phyloP scores from a whole-genome alignment of 2,113 vertebrate species.

The Seriola dumerili region DNA sequence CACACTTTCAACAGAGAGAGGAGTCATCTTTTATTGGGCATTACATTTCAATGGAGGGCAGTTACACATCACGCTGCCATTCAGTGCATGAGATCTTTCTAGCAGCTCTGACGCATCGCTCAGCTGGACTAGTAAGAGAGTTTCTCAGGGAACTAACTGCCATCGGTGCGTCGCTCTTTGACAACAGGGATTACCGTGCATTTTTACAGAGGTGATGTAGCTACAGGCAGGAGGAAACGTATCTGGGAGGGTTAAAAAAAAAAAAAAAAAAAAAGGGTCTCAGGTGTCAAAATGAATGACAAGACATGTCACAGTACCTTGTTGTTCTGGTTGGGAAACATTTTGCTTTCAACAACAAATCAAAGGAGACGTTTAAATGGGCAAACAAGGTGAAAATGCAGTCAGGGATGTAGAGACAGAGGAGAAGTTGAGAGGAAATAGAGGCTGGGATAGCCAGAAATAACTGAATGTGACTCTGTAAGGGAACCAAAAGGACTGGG shows the following conservation, averaged over 20 bases:
- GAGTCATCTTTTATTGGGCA: constrained; percentile 12
- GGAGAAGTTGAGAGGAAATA: neutral
- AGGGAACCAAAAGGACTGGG: neutral
- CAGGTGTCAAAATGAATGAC: constrained; percentile 39
- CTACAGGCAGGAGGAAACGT: constrained; percentile 23
- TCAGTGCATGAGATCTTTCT: constrained; percentile 13
- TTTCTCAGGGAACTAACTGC: constrained; percentile 23
- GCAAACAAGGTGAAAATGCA: constrained; percentile 29
- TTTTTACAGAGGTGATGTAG: constrained; percentile 9
- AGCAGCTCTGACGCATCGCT: constrained; percentile 6
- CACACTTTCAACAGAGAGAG: neutral
- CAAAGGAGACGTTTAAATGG: constrained; percentile 5
- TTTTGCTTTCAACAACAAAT: constrained; percentile 41
- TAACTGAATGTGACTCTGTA: neutral
- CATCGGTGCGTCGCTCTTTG: constrained; percentile 7
- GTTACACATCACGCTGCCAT: constrained; percentile 17
- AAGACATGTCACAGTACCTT: constrained; percentile 21
- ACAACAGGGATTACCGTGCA: neutral
- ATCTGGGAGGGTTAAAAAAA: constrained; percentile 8
- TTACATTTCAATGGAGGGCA: constrained; percentile 10
- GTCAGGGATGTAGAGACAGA: constrained; percentile 18
- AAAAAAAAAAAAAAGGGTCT: neutral
- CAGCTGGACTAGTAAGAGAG: constrained; percentile 31
- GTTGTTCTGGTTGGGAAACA: constrained; percentile 28
- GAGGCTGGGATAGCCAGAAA: constrained; percentile 6